Percentiles rank a stretch among this genome's conserved stretches.
These are phyloP conservation scores for Oxycera nigricornis DNA, from an alignment of 2,888 invertebrate genomes.

Conservation along the genomic window DNA sequence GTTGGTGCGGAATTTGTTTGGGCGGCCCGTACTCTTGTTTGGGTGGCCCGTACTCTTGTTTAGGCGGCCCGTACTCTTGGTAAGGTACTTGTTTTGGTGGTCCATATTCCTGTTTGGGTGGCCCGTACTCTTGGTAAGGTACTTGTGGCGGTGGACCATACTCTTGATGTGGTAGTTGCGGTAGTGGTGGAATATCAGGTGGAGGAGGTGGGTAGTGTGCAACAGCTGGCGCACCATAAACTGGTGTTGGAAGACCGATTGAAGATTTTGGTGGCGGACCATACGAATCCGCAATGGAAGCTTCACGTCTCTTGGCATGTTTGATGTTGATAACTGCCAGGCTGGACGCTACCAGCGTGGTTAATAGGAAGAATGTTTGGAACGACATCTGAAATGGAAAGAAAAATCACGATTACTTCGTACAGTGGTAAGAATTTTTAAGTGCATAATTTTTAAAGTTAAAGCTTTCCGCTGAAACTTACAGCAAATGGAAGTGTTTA, in stretches of 20 bases:
- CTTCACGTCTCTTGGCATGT: constrained; percentile 53
- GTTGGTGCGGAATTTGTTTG: constrained; percentile 59
- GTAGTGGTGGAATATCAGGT: constrained; percentile 62
- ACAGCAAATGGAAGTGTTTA: neutral
- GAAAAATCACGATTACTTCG: no score
- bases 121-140: constrained; percentile 58
- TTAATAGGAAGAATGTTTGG: constrained; percentile 50
- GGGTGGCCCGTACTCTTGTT: no score
- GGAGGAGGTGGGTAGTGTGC: constrained; percentile 62
- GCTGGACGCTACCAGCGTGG: constrained; percentile 41
- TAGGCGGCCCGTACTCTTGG: constrained; percentile 62
- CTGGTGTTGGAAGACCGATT: constrained; percentile 66
- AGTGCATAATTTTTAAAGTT: no score
- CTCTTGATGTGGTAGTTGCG: constrained; percentile 55
- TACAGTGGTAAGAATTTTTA: no score
- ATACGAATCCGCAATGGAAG: constrained; percentile 64
- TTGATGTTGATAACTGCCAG: constrained; percentile 54
- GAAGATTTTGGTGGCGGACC: constrained; percentile 63
- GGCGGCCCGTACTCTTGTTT: constrained; percentile 63
- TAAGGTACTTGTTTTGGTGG: constrained; percentile 61
- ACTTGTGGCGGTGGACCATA: constrained; percentile 65
- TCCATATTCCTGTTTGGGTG: constrained; percentile 63
- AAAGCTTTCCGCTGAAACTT: neutral
- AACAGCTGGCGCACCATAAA: constrained; percentile 67
- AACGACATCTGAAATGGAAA: constrained; percentile 50